Evolutionary conservation across 1,140 invertebrate genomes (phyloP).

Genomic region (Drosophila tsacasi): DNA sequence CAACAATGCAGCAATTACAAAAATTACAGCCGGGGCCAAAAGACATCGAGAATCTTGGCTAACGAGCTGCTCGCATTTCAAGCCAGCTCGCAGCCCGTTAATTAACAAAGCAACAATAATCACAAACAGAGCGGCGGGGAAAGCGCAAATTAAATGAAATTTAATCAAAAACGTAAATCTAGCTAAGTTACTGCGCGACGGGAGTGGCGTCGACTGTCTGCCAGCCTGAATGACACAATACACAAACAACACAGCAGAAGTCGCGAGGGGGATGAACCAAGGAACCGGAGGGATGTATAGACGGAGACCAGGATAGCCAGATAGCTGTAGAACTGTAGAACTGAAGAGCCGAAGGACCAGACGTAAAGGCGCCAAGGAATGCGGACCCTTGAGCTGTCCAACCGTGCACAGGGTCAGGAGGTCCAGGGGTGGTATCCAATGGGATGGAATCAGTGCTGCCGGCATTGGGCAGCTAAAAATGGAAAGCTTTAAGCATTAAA

Average conservation of each 20-base stretch:
- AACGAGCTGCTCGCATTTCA: conserved; percentile 69
- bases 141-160: conserved; percentile 79
- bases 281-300: conserved; percentile 8
- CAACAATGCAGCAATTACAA: conserved; percentile 50
- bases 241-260: conserved; percentile 36
- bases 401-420: conserved; percentile 32
- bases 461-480: neutral
- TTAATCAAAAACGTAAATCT: conserved; percentile 82
- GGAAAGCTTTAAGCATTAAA: neutral
- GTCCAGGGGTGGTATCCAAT: neutral
- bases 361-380: conserved; percentile 61
- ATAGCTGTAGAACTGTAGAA: conserved; percentile 10
- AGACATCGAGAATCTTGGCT: conserved; percentile 54
- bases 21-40: conserved; percentile 44
- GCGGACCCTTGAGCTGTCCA: conserved; percentile 46
- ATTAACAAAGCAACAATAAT: conserved; percentile 62
- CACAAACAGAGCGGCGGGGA: conserved; percentile 34
- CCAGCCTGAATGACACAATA: conserved; percentile 60
- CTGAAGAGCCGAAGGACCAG: conserved; percentile 28
- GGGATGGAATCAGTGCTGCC: conserved; percentile 5
- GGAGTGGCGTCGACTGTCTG: conserved; percentile 61
- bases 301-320: conserved; percentile 7
- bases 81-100: conserved; percentile 51
- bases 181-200: conserved; percentile 63
- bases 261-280: conserved; percentile 30